Evolutionary conservation across 2,797 vertebrate species (phyloP), one percentile per base, ranked within the genome.

Genomic region (Petrocephalus sullivani): DNA sequence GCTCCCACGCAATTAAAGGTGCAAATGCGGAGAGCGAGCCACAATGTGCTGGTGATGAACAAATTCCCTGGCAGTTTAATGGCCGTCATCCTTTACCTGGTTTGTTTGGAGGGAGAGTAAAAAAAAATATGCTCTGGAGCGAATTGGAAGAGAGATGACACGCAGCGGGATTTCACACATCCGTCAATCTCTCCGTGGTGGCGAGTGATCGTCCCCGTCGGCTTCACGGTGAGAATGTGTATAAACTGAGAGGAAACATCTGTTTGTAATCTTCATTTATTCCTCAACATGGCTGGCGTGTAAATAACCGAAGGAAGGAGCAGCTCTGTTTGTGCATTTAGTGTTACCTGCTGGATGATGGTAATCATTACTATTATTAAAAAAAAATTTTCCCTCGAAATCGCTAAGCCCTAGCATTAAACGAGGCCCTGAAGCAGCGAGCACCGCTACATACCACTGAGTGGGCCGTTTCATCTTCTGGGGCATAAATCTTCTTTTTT

Each of bases 381-480:
- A 64, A 33, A n/a, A n/a, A n/a, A n/a, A n/a, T 75, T 33, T 89
- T 46, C 46, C 54, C 56, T 49, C 10, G 19, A 78, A 10, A 61
- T n/a, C 10, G 14, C 14, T 23, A 64, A 14, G 23, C 21, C 58
- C 7, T 21, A 19, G 7, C 49, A 57, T 83, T 85, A 7, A 85
- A 2, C 75, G 53, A 58, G 64, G 71, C 33, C 58, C 51, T 16
- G 10, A 19, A 16, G 14, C 61, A 10, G 14, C 49, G 49, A 49
- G 21, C 56, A 51, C 41, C 57, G 41, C 88, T 83, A 88, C 41
- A 60, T 88, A 41, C 58, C 82, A 14, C 8, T 81, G 81, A 89
- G 23, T 67, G 51, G 71, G n/a, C 85, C 19, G 21, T 85, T 75
- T 87, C 87, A 78, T 90, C 61, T 78, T 83, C 54, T 81, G 56